Evolutionary conservation across 2,113 vertebrate genomes (phyloP), one percentile per base, ranked within the genome.

Genomic region (Romanogobio albipinnatus): DNA sequence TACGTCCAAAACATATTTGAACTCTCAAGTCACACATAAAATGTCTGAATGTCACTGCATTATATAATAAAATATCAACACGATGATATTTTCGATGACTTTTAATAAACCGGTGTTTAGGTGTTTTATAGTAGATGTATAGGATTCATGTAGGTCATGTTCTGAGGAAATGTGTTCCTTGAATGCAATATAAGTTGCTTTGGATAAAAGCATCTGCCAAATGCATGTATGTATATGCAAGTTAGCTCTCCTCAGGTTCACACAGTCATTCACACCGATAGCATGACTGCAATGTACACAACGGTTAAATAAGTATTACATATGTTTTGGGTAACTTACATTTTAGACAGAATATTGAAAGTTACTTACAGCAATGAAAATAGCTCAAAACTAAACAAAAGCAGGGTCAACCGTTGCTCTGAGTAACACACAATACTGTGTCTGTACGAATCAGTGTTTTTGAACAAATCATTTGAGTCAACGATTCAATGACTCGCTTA

Each of bases 31-130:
- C 9, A 17, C 17, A 17, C 43, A 7, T 74, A 24, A 8, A 29
- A 29, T 9, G 3, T 75, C 73, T 26, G 45, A 75, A 75, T 75
- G 43, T 45, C 68, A 71, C 68, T 71, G 68, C 68, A 71, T n/a
- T 71, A n/a, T 45, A n/a, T 22, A 10, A 43, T 36, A 71, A 43
- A 71, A 43, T 70, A 43, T 71, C n/a, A 68, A 36, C 15, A 36
- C 26, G n/a, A n/a, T n/a, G n/a, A n/a, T n/a, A n/a, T n/a, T n/a
- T 64, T 29, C 4, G 13, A 62, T 62, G 0, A 13, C 9, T 61
- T 61, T 26, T 61, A 61, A 61, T 61, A 24, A 29, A 24, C 59
- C 4, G 13, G 24, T 14, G 61, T 11, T 11, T 11, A 47, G 45
- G 45, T 47, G 10, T 0, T 49, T 56, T 56, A 22, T 56, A 8